Conservation (phyloP, 1,140 invertebrate species). For the Rhyzopertha dominica region DNA sequence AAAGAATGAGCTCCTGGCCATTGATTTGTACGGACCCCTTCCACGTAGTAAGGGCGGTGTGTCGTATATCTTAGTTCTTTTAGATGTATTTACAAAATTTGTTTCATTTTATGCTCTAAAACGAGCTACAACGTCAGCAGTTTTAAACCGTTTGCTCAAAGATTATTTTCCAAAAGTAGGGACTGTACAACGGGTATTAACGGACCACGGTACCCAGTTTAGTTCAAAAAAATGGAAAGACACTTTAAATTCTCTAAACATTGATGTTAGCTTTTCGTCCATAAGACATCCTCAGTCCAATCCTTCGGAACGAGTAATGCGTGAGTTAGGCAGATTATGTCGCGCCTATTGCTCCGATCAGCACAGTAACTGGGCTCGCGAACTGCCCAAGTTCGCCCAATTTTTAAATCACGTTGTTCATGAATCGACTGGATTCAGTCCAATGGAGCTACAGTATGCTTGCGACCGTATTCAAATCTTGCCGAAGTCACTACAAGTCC, state of each 20-base stretch:
- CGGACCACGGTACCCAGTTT: slow-evolving; percentile 25
- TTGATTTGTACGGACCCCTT: slow-evolving; percentile 11
- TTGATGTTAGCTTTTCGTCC: slow-evolving; percentile 26
- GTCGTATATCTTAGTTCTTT: slow-evolving; percentile 7
- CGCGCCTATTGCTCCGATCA: slow-evolving; percentile 24
- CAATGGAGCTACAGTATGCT: too few relatives aligned
- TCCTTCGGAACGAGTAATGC: slow-evolving; percentile 29
- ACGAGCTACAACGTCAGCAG: too few relatives aligned
- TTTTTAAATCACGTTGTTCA: too few relatives aligned
- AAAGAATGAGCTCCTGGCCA: slow-evolving; percentile 3
- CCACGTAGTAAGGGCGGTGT: slow-evolving; percentile 1
- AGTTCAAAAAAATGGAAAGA: slow-evolving; percentile 14
- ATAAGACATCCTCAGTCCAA: slow-evolving; percentile 35
- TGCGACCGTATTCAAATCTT: too few relatives aligned
- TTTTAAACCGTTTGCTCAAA: too few relatives aligned
- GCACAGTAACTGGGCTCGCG: slow-evolving; percentile 18
- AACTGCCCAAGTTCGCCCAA: too few relatives aligned
- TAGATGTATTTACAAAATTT: slow-evolving; percentile 14
- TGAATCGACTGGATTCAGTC: too few relatives aligned
- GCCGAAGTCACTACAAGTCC: too few relatives aligned
- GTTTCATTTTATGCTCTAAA: slow-evolving; percentile 11
- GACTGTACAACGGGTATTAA: slow-evolving; percentile 2
- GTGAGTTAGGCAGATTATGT: slow-evolving; percentile 32
- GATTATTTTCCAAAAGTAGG: slow-evolving; percentile 2
- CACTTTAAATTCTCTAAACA: slow-evolving; percentile 16